Evolutionary conservation across 2,888 invertebrate species (phyloP), one percentile per base, ranked within the genome.

Genomic region (Acrocyrtus sp.): DNA sequence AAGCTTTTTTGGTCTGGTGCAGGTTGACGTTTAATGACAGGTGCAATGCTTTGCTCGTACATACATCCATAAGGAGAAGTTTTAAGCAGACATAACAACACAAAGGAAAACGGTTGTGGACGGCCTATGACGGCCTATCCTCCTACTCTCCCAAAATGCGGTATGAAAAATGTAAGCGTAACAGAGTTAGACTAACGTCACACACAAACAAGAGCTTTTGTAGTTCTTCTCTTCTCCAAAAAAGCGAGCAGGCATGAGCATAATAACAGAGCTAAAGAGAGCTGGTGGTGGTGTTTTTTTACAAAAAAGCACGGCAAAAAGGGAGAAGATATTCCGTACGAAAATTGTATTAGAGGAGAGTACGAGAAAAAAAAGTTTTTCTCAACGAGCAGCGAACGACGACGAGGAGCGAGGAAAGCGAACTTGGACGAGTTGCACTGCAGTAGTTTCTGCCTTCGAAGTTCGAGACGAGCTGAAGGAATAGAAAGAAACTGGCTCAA

Each of bases 21-120:
- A 72, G 72, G 72, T 72, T 72, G 72, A 72, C 72, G 72, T 72
- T 72, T 72, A 66, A 72, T 72, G 72, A 72, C 72, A 72, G 72
- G 72, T 72, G 72, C 69, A 69, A 61, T 69, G 69, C 69, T n/a
- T n/a, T n/a, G n/a, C n/a, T n/a, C n/a, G n/a, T n/a, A n/a, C n/a
- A 69, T 61, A 51, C 58, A 51, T 24, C 26, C 24, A 29, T 54
- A 57, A 19, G 54, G 17, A 43, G 57, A 26, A 22, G n/a, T 19
- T 26, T 39, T 45, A 17, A 53, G 22, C 26, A 65, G 72, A 56
- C 51, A 63, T 48, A 53, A 61, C 56, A 70, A 22, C 27, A 43
- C 47, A 68, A 54, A 51, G 39, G n/a, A 17, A 15, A n/a, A 8
- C 6, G 10, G n/a, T 8, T 53, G n/a, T 53, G n/a, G 15, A 10